Percentiles rank a stretch among this genome's conserved stretches.
These are phyloP conservation scores for Sebastes minor DNA, from an alignment of 2,797 vertebrate species.

Conservation along the genomic window DNA sequence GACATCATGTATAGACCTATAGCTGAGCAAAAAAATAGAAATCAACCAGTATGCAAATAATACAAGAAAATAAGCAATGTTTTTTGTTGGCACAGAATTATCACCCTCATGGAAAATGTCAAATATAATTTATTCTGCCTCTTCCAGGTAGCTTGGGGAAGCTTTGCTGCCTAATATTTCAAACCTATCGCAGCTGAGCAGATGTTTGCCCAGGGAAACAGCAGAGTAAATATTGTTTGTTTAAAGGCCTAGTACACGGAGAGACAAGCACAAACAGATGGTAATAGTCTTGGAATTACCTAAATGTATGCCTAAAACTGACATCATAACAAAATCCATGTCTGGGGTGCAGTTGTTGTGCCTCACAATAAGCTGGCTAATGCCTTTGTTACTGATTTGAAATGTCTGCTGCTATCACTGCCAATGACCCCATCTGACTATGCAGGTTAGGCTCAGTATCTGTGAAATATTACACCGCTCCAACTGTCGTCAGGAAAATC, in stretches of 20 bases:
- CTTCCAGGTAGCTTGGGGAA: conserved; percentile 72
- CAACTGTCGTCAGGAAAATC: not conserved
- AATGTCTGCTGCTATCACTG: conserved; percentile 23
- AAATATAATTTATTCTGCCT: conserved; percentile 77
- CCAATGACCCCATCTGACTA: conserved; percentile 33
- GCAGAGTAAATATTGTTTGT: conserved; percentile 74
- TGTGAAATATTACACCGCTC: not conserved
- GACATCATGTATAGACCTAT: not conserved
- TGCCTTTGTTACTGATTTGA: conserved; percentile 31
- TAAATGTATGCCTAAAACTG: conserved; percentile 39
- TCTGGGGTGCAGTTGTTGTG: conserved; percentile 26
- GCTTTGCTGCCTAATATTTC: conserved; percentile 77
- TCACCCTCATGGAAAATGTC: conserved; percentile 75
- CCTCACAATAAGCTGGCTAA: conserved; percentile 19
- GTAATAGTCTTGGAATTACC: conserved; percentile 65
- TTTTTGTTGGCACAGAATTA: conserved; percentile 52
- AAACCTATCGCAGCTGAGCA: conserved; percentile 76
- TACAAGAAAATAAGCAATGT: conserved; percentile 42
- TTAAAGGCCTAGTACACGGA: conserved; percentile 66
- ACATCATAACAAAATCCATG: conserved; percentile 54
- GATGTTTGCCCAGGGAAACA: conserved; percentile 76
- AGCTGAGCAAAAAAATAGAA: not conserved
- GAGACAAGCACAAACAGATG: conserved; percentile 73
- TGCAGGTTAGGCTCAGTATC: conserved; percentile 5
- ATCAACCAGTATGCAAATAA: conserved; percentile 30